phyloP scores from a whole-genome alignment of 2,888 invertebrate species.

The Desoria tigrina region DNA sequence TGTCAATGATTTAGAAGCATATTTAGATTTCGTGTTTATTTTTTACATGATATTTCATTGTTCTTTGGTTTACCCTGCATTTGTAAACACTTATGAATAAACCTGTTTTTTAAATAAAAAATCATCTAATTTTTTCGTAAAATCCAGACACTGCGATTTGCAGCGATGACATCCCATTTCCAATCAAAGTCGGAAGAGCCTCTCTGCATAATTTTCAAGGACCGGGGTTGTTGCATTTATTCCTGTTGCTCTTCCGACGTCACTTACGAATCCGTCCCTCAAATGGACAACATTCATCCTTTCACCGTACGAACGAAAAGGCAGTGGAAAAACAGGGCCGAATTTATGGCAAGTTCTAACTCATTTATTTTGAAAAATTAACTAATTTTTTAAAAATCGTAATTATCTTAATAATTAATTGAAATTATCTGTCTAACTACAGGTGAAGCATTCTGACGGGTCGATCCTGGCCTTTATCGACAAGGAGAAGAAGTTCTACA shows the following conservation, averaged over 20 bases:
- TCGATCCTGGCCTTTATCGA: constrained; percentile 46
- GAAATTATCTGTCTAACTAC: no score
- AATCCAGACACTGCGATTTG: constrained; percentile 40
- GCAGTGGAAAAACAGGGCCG: constrained; percentile 45
- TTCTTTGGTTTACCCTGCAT: no score
- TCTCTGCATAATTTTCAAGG: constrained; percentile 44
- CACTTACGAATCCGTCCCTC: constrained; percentile 42
- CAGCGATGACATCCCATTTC: constrained; percentile 43
- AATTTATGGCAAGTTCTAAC: constrained; percentile 41
- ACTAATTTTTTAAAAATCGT: not conserved
- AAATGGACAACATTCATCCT: constrained; percentile 38
- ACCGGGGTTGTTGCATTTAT: constrained; percentile 41
- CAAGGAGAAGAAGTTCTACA: constrained; percentile 42
- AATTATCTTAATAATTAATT: no score
- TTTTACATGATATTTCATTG: no score
- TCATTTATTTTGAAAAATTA: not conserved
- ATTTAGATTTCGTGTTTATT: no score
- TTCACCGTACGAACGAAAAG: constrained; percentile 42
- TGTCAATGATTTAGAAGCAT: no score
- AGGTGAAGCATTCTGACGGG: constrained; percentile 45
- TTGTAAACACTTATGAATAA: no score
- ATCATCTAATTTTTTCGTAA: no score
- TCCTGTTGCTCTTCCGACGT: constrained; percentile 40
- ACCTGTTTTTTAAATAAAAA: no score
- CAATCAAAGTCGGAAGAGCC: constrained; percentile 41